A percentile compares a stretch with the other conserved stretches of the same genome.
These are phyloP conservation scores for Oncorhynchus tshawytscha DNA, from an alignment of 2,113 vertebrate species.

Conservation along the genomic window DNA sequence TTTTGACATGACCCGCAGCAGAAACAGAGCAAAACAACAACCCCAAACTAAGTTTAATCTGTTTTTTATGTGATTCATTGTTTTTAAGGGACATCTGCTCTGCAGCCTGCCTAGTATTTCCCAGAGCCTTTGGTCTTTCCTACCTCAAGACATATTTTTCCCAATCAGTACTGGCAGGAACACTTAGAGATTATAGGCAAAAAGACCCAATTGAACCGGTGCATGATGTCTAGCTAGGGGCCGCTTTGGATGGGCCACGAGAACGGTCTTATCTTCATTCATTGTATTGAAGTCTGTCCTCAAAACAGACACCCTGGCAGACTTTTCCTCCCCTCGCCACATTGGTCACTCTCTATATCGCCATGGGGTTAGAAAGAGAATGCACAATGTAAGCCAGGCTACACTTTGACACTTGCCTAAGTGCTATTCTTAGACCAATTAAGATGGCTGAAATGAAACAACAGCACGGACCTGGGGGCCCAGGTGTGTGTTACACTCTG, in stretches of 20 bases:
- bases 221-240: not conserved
- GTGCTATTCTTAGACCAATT: conserved; percentile 72
- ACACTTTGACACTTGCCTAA: conserved; percentile 52
- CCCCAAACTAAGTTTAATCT: too few relatives aligned
- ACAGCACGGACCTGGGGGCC: conserved; percentile 45
- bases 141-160: too few relatives aligned
- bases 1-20: conserved; percentile 9
- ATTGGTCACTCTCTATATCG: not conserved
- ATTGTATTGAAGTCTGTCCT: not conserved
- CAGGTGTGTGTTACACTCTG: not conserved
- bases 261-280: not conserved
- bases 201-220: too few relatives aligned
- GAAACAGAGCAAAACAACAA: not conserved
- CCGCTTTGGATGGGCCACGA: not conserved
- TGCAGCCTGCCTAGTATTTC: too few relatives aligned
- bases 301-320: not conserved
- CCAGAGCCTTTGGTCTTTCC: too few relatives aligned
- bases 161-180: not conserved
- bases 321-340: conserved; percentile 6
- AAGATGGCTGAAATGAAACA: conserved; percentile 62
- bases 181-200: not conserved
- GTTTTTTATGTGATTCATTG: too few relatives aligned
- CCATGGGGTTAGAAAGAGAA: conserved; percentile 38
- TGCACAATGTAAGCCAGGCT: conserved; percentile 25
- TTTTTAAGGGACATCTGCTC: too few relatives aligned